Conservation (phyloP, 2,888 invertebrate genomes). For the Sclerodermus sp. region DNA sequence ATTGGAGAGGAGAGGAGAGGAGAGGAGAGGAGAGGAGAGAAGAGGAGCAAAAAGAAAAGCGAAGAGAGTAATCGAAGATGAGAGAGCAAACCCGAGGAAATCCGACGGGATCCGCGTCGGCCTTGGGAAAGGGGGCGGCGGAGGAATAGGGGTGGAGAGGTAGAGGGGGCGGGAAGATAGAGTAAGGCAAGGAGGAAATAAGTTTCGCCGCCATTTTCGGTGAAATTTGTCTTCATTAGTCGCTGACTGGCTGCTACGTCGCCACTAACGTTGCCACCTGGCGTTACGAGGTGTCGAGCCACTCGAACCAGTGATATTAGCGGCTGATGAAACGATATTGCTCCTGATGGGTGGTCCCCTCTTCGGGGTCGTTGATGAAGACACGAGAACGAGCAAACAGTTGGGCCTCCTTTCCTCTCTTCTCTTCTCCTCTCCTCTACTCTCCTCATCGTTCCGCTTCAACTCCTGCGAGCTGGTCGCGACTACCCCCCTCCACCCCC, state of each 20-base stretch:
- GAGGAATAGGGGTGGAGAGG: constrained; percentile 9
- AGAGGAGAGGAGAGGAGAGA: no score
- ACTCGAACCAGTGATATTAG: constrained; percentile 42
- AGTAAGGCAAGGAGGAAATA: constrained; percentile 41
- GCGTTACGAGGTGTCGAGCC: constrained; percentile 53
- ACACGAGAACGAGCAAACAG: constrained; percentile 27
- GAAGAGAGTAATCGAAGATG: no score
- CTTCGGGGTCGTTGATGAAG: constrained; percentile 35
- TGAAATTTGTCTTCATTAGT: constrained; percentile 57
- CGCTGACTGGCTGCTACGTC: constrained; percentile 48
- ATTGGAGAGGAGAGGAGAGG: no score
- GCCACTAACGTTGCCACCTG: constrained; percentile 50
- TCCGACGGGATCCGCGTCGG: no score
- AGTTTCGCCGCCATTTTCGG: constrained; percentile 48
- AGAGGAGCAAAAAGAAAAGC: no score
- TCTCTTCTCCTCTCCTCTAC: no score
- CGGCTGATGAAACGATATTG: constrained; percentile 46
- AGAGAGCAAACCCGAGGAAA: no score
- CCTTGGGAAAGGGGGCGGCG: no score
- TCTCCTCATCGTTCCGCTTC: no score
- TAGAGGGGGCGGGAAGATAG: constrained; percentile 15
- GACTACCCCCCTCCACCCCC: no score
- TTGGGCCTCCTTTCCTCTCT: constrained; percentile 29
- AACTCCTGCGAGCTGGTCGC: no score
- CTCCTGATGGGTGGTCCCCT: constrained; percentile 46